A percentile compares a stretch with the other conserved stretches of the same genome.
phyloP scores from a whole-genome alignment of 2,113 vertebrate species.

The Neopipo cinnamomea region DNA sequence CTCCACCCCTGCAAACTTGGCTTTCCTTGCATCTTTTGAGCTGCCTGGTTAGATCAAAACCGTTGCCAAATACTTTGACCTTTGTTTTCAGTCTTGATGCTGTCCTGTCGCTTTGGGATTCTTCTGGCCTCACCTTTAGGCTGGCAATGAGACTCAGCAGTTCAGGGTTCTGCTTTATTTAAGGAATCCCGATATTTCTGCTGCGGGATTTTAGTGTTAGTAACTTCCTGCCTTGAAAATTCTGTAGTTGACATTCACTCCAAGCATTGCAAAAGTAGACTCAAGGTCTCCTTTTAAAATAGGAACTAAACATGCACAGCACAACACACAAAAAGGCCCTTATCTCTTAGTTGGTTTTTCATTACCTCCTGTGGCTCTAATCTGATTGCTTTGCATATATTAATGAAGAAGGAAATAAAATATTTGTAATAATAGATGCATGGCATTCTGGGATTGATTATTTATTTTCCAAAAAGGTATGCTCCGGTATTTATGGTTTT shows the following conservation, averaged over 20 bases:
- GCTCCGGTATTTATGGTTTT: neutral
- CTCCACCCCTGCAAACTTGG: neutral
- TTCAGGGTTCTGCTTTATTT: neutral
- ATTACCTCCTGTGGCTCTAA: constrained; percentile 41
- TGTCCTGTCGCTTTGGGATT: neutral
- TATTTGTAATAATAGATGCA: neutral
- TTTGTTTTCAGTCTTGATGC: neutral
- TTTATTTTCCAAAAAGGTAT: neutral
- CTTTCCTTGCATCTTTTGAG: neutral
- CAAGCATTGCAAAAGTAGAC: neutral
- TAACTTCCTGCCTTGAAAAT: neutral
- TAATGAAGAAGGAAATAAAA: constrained; percentile 37
- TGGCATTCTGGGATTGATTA: neutral
- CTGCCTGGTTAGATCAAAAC: neutral
- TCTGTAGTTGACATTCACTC: constrained; percentile 5
- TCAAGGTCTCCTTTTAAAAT: constrained; percentile 25
- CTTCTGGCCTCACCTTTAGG: neutral
- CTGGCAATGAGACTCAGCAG: neutral
- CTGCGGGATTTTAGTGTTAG: neutral
- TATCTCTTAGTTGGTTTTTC: constrained; percentile 41
- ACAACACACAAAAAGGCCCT: neutral
- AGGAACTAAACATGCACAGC: neutral
- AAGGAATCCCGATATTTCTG: neutral
- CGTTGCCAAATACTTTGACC: neutral
- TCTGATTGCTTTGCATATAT: constrained; percentile 50